Base-by-base conservation (phyloP, 1,140 invertebrate genomes). In the Aphidius ervi region DNA sequence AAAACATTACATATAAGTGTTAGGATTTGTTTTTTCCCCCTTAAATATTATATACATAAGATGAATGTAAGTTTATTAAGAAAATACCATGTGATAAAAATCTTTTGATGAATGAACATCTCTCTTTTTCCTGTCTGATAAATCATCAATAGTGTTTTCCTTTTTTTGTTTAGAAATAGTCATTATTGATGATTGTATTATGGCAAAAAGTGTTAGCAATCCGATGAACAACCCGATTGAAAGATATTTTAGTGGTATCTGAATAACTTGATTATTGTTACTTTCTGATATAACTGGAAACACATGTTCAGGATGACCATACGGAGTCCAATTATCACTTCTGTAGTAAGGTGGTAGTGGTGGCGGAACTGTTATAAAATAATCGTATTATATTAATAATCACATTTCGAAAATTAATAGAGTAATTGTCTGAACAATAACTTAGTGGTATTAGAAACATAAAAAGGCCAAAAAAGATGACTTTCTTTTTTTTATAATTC, bases 151-250 rank as follows among this genome's bases (percentile, higher is more conserved):
- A 9, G 68, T 63, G 1, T 16, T 16, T 16, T 16, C 16, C n/a
- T 75, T 72, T 55, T 76, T 78, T 6, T 68, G 64, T 61, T 74
- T 78, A 1, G 64, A 16, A 1, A 16, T 56, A 5, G 72, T 63
- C 10, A 70, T 65, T 6, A 80, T 69, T 3, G 76, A 75, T 39
- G 78, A 78, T 64, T 79, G 76, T 65, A 80, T 73, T 8, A 80
- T 65, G 4, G 78, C 74, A 58, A 80, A 76, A 6, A 80, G 73
- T 31, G 79, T 63, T 5, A 79, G 39, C 10, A 80, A 58, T 6
- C 78, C 78, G 55, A 80, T 79, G 57, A 80, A 80, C 41, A 77
- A 74, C 58, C 77, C 76, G 57, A 80, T 65, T 2, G 76, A 58
- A 46, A 79, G 71, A 47, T 77, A 77, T 63, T 78, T 80, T 1